Evolutionary conservation across 2,888 invertebrate genomes (phyloP), one percentile per base, ranked within the genome.

Genomic region (Alsophila aescularia): DNA sequence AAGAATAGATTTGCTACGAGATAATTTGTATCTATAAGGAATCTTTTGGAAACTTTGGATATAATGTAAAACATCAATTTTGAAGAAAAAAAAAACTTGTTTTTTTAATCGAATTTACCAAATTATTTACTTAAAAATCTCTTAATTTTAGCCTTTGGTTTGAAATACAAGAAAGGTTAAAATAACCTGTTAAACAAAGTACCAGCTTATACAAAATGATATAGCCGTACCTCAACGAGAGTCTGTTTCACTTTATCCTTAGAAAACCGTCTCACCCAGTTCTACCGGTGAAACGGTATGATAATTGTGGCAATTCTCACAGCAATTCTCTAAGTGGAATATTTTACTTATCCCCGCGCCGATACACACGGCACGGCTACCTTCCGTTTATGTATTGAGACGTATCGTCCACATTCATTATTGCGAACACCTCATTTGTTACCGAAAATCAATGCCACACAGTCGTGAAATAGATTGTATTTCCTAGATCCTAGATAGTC

Each of bases 281-380:
- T 58, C 29, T 48, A 15, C 64, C 67, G 67, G 69, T 69, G 69
- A 67, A 75, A 74, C 74, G 73, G 79, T 83, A 84, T 81, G 81
- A 78, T 83, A 84, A 84, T 83, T 83, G 77, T 76, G 72, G 71
- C 81, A 77, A 81, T 83, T 79, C 79, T 72, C 80, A 72, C 73
- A 71, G 78, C 87, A 88, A 86, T 89, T 78, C 77, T 53, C 83
- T 87, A 83, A 89, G 83, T 88, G 88, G 85, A 80, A 81, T 81
- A 81, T 82, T 83, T 81, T 83, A 83, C 87, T 90, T 82, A 90
- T 89, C 89, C 89, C 79, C 75, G 60, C 69, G 71, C 72, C 76
- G 78, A 75, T 73, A 64, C 73, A 64, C 69, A 65, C 70, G 83
- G 85, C 89, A 90, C 90, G 89, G 70, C 79, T 76, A 80, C 76